A percentile compares a stretch with the other conserved stretches of the same genome.
Conservation (phyloP, 2,888 invertebrate genomes). For the Drosophila kuntzei region DNA sequence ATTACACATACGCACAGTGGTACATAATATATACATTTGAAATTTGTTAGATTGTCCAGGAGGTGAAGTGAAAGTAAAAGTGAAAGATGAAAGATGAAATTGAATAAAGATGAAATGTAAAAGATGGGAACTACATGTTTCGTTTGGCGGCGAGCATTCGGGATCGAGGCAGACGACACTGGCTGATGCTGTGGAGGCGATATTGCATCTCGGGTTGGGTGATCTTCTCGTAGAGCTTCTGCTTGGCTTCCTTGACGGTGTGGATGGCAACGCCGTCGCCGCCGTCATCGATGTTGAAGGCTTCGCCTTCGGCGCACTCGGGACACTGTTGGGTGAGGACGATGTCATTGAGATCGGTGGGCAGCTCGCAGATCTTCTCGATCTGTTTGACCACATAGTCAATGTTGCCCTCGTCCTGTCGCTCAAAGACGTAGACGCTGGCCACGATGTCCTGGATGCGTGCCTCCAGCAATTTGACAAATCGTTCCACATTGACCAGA, state of each 20-base stretch:
- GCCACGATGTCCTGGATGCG: slow-evolving; percentile 87
- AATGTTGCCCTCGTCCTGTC: slow-evolving; percentile 62
- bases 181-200: slow-evolving; percentile 84
- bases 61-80: background rate
- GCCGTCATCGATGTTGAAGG: slow-evolving; percentile 84
- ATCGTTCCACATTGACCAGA: slow-evolving; percentile 87
- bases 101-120: background rate
- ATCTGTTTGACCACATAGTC: slow-evolving; percentile 82
- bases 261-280: slow-evolving; percentile 77
- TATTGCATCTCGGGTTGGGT: slow-evolving; percentile 85
- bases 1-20: slow-evolving; percentile 10
- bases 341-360: slow-evolving; percentile 86
- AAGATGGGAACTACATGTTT: slow-evolving; percentile 49
- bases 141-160: slow-evolving; percentile 82
- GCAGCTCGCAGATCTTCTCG: slow-evolving; percentile 76
- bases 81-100: background rate
- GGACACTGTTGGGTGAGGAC: slow-evolving; percentile 85
- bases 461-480: slow-evolving; percentile 86
- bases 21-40: slow-evolving; percentile 8
- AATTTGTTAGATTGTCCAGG: background rate
- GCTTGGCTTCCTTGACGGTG: slow-evolving; percentile 70
- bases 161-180: slow-evolving; percentile 84
- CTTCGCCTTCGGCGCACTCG: slow-evolving; percentile 85
- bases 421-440: slow-evolving; percentile 85
- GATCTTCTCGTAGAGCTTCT: slow-evolving; percentile 83